Conservation (phyloP, 2,113 vertebrate genomes). For the Hydrolagus affinis region DNA sequence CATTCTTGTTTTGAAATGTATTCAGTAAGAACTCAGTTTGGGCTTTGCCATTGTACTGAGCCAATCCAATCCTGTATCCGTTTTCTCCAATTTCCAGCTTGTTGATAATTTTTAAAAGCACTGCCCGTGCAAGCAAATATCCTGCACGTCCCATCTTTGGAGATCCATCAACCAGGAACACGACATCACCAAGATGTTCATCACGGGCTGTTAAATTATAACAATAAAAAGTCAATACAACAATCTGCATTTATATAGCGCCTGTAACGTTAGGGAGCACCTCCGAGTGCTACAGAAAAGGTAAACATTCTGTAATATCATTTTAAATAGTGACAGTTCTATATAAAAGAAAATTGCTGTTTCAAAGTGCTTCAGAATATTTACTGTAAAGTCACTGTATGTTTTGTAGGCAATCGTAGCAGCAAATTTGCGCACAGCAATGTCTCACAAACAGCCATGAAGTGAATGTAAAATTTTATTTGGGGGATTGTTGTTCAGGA, state of each 20-base stretch:
- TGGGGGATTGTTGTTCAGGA: too few relatives aligned
- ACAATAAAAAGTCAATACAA: neutral
- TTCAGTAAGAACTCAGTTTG: constrained; percentile 60
- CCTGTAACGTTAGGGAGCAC: neutral
- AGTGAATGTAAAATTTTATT: too few relatives aligned
- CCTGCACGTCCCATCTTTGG: constrained; percentile 33
- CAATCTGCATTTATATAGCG: neutral
- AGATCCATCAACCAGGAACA: constrained; percentile 66
- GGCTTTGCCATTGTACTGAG: constrained; percentile 52
- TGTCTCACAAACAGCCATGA: too few relatives aligned
- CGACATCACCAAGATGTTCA: constrained; percentile 59
- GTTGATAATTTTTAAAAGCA: constrained; percentile 44
- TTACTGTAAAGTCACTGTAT: too few relatives aligned
- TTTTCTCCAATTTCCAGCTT: constrained; percentile 53
- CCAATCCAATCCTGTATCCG: constrained; percentile 59
- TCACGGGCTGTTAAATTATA: neutral
- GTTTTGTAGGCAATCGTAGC: too few relatives aligned
- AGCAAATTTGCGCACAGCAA: too few relatives aligned
- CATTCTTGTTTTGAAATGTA: constrained; percentile 43
- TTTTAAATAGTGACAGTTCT: too few relatives aligned
- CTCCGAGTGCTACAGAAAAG: too few relatives aligned
- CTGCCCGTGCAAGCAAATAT: constrained; percentile 42
- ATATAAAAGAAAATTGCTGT: too few relatives aligned
- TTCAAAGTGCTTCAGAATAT: too few relatives aligned
- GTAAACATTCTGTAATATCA: too few relatives aligned